Evolutionary conservation across 2,797 vertebrate genomes (phyloP), one percentile per base, ranked within the genome.

Genomic region (Acomys russatus): DNA sequence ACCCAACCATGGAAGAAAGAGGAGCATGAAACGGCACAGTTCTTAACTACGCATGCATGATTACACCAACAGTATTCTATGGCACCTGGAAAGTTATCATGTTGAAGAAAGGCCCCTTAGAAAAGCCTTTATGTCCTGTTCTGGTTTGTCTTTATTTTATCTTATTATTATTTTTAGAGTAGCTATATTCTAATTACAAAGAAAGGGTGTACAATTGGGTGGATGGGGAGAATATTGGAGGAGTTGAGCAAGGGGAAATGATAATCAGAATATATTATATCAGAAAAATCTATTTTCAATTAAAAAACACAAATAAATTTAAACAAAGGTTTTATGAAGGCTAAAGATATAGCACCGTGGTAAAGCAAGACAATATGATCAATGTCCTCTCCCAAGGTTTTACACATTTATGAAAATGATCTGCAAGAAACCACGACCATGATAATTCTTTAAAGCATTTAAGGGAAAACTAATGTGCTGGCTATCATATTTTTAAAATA

Each of bases 361-460:
- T 73, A 59, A 87, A 73, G n/a, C 15, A 88, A 73, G 23, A n/a
- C 9, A 35, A 51, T 73, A 35, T 59, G 25, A 17, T 73, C n/a
- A 88, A 88, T 86, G n/a, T 73, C 14, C 23, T 38, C 68, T 87
- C 33, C 51, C 23, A 73, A 61, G 35, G 68, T 73, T 88, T 73
- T 59, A 71, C 51, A 28, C 9, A 18, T 59, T 74, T 54, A 54
- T 78, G 59, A 80, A 56, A 80, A 95, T 20, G 33, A 84, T 54
- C 61, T 92, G 9, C 44, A 61, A 20, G 84, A 49, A 90, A 91
- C 18, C 28, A 94, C 90, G 9, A 61, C 8, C 38, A 91, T 68
- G 18, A 49, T 33, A 82, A 25, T 94, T 56, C 49, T 35, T 89
- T 68, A 92, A 92, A 90, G 78, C 1, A 86, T 78, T 92, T 93